Percentiles rank a stretch among this genome's conserved stretches.
phyloP scores from a whole-genome alignment of 1,140 invertebrate genomes.

The Drosophila rufa region DNA sequence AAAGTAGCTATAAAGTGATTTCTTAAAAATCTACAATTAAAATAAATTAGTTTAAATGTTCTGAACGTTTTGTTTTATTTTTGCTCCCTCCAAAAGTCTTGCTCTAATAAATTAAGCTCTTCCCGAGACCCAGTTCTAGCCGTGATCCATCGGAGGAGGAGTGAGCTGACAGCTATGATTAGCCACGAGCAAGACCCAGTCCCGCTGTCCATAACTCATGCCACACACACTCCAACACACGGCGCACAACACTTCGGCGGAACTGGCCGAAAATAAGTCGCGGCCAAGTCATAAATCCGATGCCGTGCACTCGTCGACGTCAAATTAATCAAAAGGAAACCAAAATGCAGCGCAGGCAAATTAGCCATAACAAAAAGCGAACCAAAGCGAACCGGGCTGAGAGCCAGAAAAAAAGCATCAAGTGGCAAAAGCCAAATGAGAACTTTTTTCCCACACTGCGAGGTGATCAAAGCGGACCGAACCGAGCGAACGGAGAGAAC shows the following conservation, averaged over 20 bases:
- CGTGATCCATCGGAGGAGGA: conserved; percentile 5
- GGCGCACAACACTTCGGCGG: conserved; percentile 26
- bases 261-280: conserved; percentile 35
- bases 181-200: conserved; percentile 29
- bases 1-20: too few relatives aligned
- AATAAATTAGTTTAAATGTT: neutral
- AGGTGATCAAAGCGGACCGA: conserved; percentile 68
- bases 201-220: conserved; percentile 52
- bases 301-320: conserved; percentile 77
- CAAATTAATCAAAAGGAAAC: conserved; percentile 76
- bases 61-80: neutral
- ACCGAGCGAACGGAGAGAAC: conserved; percentile 35
- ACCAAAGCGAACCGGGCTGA: conserved; percentile 14
- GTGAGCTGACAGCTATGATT: conserved; percentile 44
- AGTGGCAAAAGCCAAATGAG: conserved; percentile 71
- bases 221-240: conserved; percentile 36
- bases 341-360: conserved; percentile 76
- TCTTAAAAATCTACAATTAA: neutral
- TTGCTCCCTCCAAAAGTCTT: neutral
- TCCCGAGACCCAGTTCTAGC: conserved; percentile 8
- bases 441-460: conserved; percentile 74
- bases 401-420: conserved; percentile 46
- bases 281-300: conserved; percentile 63
- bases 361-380: conserved; percentile 49
- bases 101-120: conserved; percentile 21